phyloP scores from a whole-genome alignment of 2,797 vertebrate species.

The Yasuhikotakia modesta region DNA sequence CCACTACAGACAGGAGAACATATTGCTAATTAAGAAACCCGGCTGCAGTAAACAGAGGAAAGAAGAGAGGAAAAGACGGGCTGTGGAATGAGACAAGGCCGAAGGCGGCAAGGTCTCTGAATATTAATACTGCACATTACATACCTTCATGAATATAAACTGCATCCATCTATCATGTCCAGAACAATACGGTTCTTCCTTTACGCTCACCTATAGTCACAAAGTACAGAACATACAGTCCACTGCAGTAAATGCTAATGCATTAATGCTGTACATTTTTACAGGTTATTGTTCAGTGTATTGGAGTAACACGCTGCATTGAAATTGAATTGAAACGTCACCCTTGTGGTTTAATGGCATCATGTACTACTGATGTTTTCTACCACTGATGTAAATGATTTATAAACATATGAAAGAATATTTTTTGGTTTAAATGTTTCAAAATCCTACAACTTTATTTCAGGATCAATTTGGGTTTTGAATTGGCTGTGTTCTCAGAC shows the following conservation, averaged over 20 bases:
- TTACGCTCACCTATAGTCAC: neutral
- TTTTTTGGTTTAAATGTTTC: too few species aligned
- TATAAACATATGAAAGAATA: too few species aligned
- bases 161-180: constrained; percentile 31
- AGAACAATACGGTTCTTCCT: constrained; percentile 14
- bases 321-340: too few species aligned
- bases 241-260: neutral
- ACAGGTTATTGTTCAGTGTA: too few species aligned
- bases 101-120: constrained; percentile 23
- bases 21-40: constrained; percentile 57
- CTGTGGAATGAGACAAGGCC: constrained; percentile 5
- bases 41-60: constrained; percentile 54
- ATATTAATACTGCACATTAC: constrained; percentile 35
- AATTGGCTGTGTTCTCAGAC: neutral
- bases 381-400: too few species aligned
- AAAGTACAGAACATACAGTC: neutral
- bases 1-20: constrained; percentile 46
- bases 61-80: constrained; percentile 20
- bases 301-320: too few species aligned
- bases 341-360: too few species aligned
- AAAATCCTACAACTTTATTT: too few species aligned
- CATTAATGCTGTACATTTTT: too few species aligned
- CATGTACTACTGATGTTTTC: too few species aligned
- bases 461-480: neutral
- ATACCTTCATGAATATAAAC: constrained; percentile 35